Base-by-base conservation (phyloP, 1,140 invertebrate genomes). In the Microplitis demolitor region DNA sequence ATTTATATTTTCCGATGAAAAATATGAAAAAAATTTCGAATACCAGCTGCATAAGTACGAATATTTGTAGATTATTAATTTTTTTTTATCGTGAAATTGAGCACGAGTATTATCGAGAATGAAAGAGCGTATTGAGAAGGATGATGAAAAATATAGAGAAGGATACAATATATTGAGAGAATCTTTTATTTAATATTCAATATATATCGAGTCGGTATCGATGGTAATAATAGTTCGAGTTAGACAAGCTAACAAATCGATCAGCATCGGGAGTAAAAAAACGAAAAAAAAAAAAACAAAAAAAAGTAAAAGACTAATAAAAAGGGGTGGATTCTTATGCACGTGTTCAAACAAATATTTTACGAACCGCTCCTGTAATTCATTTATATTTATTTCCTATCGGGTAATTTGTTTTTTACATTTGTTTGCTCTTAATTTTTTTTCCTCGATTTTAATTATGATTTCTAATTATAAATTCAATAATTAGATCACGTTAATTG, bases 341-440 rank as follows among this genome's bases (percentile, higher is more conserved):
- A 66, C 67, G 35, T 66, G 61, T 51, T 50, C 61, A 37, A 34
- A 53, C 63, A 69, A 74, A 74, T 74, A 74, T 74, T 74, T 74
- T 67, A 70, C 62, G 35, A 60, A n/a, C 39, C 60, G 69, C 67
- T 71, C 60, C 58, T 70, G 69, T 35, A 63, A 64, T 63, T 71
- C 16, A 16, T 11, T 50, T 9, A n/a, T 39, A 39, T 31, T 9
- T 45, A 45, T 63, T 63, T 45, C 53, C 51, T 64, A 24, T 24
- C 24, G 24, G 8, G 11, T 45, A 2, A 45, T 45, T 45, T 45
- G 6, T 45, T 45, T 45, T 45, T 45, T 45, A 24, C 45, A 14
- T 35, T 63, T 51, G 33, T 69, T 54, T 45, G 6, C 39, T 45
- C 39, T 45, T 45, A 45, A 6, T 45, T 45, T 45, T 45, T 9